Conservation (phyloP, 1,140 invertebrate species). For the Drosophila parvula region DNA sequence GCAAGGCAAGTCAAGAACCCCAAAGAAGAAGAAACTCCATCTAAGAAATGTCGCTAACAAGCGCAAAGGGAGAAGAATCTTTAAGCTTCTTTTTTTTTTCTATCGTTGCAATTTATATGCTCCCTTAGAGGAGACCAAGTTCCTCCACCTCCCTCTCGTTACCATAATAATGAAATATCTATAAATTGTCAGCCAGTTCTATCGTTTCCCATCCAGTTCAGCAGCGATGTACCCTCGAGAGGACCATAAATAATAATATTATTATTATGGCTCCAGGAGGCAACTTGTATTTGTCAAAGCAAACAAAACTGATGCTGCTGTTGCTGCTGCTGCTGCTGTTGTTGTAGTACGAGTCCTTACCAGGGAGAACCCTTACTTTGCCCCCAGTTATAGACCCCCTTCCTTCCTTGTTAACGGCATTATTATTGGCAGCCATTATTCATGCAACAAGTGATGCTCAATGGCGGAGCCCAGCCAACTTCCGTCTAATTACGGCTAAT, state of each 20-base stretch:
- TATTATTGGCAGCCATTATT: conserved; percentile 64
- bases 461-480: conserved; percentile 15
- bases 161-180: conserved; percentile 67
- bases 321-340: conserved; percentile 5
- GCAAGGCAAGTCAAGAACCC: background rate
- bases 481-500: conserved; percentile 57
- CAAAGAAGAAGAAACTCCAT: background rate
- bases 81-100: conserved; percentile 37
- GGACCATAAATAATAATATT: conserved; percentile 79
- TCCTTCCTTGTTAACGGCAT: conserved; percentile 25
- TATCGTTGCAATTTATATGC: conserved; percentile 47
- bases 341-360: conserved; percentile 26
- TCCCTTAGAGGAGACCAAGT: conserved; percentile 12
- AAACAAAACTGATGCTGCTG: conserved; percentile 54
- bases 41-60: conserved; percentile 56
- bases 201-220: conserved; percentile 25
- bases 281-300: conserved; percentile 77
- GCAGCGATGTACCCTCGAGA: conserved; percentile 7
- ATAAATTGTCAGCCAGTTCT: conserved; percentile 51
- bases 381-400: background rate
- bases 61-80: conserved; percentile 27
- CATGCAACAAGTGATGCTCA: conserved; percentile 68
- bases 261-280: conserved; percentile 77
- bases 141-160: conserved; percentile 2
- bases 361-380: background rate